Percentiles rank a stretch among this genome's conserved stretches.
phyloP scores from a whole-genome alignment of 2,797 vertebrate genomes.

The Sarcophilus harrisii region DNA sequence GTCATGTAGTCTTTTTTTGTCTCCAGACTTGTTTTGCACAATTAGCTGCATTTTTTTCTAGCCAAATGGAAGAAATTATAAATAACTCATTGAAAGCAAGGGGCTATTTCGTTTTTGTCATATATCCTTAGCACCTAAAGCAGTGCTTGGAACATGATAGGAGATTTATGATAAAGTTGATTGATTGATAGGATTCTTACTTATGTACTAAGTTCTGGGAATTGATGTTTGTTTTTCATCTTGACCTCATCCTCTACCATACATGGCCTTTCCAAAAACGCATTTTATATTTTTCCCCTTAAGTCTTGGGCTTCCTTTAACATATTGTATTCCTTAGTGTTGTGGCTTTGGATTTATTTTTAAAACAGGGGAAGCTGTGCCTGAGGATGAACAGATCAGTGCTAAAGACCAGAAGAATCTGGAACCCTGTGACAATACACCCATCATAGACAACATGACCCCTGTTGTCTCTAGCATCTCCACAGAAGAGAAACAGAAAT shows the following conservation, averaged over 20 bases:
- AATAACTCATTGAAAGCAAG: slow-evolving; percentile 8
- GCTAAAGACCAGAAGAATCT: slow-evolving; percentile 91
- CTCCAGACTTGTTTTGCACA: slow-evolving; percentile 1
- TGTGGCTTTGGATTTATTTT: slow-evolving; percentile 1
- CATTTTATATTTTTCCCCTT: slow-evolving; percentile 19
- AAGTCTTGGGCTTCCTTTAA: slow-evolving; percentile 5
- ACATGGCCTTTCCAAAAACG: neutral
- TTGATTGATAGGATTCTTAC: neutral
- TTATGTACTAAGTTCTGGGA: neutral
- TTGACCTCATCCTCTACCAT: neutral
- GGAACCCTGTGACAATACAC: slow-evolving; percentile 90
- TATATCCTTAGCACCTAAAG: neutral
- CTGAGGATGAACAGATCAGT: slow-evolving; percentile 92
- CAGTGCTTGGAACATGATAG: neutral
- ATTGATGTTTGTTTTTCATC: neutral
- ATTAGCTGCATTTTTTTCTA: slow-evolving; percentile 39
- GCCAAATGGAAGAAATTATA: slow-evolving; percentile 8
- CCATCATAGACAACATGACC: slow-evolving; percentile 88
- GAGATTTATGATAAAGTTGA: neutral
- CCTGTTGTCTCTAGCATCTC: slow-evolving; percentile 84
- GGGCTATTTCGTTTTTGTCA: neutral
- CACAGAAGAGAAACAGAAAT: slow-evolving; percentile 88
- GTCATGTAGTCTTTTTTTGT: neutral
- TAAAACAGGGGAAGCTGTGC: slow-evolving; percentile 91
- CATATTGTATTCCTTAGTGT: neutral